Percentiles rank a stretch among this genome's conserved stretches.
These are phyloP conservation scores for Nineta flava DNA, from an alignment of 2,888 invertebrate species.

Conservation along the genomic window DNA sequence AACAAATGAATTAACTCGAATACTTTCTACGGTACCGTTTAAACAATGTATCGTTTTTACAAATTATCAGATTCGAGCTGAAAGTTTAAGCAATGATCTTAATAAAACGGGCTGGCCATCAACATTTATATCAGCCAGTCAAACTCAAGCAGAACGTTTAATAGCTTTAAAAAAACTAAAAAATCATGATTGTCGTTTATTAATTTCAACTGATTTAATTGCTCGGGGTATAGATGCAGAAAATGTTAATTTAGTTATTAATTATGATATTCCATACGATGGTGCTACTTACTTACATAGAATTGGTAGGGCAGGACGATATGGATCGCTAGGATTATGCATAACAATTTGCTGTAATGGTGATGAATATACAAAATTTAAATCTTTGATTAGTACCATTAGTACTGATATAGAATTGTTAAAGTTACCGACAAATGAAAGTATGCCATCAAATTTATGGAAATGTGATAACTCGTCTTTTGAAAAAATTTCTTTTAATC, in stretches of 20 bases:
- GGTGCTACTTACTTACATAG: constrained; percentile 81
- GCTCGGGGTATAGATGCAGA: constrained; percentile 90
- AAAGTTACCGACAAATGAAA: constrained; percentile 26
- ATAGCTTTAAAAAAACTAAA: constrained; percentile 62
- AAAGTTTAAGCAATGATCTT: constrained; percentile 58
- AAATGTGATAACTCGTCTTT: constrained; percentile 16
- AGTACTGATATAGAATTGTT: constrained; percentile 34
- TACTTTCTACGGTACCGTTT: constrained; percentile 58
- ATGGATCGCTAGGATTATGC: constrained; percentile 70
- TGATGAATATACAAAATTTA: constrained; percentile 42
- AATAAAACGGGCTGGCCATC: constrained; percentile 60
- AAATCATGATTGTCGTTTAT: constrained; percentile 63
- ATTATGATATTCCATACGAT: constrained; percentile 72
- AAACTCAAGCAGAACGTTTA: constrained; percentile 62
- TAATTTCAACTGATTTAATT: constrained; percentile 81
- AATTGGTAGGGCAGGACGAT: constrained; percentile 90
- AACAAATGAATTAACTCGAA: constrained; percentile 42
- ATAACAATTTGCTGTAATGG: constrained; percentile 56
- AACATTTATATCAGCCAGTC: constrained; percentile 59
- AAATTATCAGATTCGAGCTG: constrained; percentile 72
- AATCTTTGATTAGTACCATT: constrained; percentile 37
- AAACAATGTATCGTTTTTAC: constrained; percentile 87
- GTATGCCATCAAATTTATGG: constrained; percentile 20
- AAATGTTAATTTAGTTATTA: constrained; percentile 84
- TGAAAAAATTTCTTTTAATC: constrained; percentile 13